A percentile compares a stretch with the other conserved stretches of the same genome.
Evolutionary conservation across 2,797 vertebrate genomes (phyloP).

Genomic region (Eulemur mongoz): DNA sequence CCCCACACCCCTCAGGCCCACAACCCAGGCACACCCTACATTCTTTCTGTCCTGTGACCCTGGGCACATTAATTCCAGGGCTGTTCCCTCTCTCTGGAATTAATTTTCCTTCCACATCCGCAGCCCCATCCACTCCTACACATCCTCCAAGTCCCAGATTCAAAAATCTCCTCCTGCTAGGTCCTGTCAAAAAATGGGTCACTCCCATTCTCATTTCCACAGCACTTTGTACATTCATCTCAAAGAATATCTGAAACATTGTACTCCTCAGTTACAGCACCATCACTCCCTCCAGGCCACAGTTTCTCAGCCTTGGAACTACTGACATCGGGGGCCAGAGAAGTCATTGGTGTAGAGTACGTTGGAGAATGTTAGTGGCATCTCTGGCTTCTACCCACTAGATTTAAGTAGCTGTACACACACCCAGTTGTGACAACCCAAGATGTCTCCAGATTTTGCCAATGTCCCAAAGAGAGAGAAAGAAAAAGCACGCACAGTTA

Average conservation of each 20-base stretch:
- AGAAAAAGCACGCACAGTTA: neutral
- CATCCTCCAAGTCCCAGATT: neutral
- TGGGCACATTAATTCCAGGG: neutral
- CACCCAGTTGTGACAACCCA: neutral
- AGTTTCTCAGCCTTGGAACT: neutral
- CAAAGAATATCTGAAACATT: neutral
- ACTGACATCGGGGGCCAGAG: neutral
- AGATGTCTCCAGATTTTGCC: neutral
- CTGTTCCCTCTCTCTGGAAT: neutral
- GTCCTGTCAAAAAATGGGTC: neutral
- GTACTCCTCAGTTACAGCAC: neutral
- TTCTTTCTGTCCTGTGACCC: neutral
- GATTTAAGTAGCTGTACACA: neutral
- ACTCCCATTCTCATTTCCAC: neutral
- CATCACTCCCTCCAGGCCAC: neutral
- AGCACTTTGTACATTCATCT: neutral
- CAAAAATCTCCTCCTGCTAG: neutral
- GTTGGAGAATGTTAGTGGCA: neutral
- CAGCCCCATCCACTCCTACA: neutral
- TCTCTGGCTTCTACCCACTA: neutral
- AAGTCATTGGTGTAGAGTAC: neutral
- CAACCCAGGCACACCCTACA: neutral
- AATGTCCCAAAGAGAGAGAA: neutral
- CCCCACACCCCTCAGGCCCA: neutral
- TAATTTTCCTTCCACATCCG: neutral